Base-by-base conservation (phyloP, 2,797 vertebrate species). In the Oophaga sylvatica region DNA sequence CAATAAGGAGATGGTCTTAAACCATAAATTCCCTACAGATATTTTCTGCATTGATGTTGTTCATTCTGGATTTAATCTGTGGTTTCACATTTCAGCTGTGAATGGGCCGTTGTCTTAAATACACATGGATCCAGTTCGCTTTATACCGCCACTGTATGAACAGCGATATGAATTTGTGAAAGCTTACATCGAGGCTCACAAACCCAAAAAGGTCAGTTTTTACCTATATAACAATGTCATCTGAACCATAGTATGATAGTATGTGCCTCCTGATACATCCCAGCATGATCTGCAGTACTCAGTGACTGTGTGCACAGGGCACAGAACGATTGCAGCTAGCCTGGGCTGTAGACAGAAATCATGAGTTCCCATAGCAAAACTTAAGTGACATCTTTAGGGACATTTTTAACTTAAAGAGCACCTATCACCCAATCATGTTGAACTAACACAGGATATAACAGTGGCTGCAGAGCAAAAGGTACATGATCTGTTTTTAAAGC, bases 131-230 rank as follows among this genome's bases (percentile, higher is more conserved):
- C 35, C 88, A 0, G 76, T 92, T 89, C 91, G 88, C 13, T 99
- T 99, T 91, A 95, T 70, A 0, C 97, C 98, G n/a, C 92, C 97
- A 2, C 90, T 99, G n/a, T 95, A 96, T 89, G 91, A 89, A 57
- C 98, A 99, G 86, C 94, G 98, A 83, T 94, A 97, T 82, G 91
- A 97, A 48, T 98, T 98, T 59, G 92, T 99, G 71, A 91, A 96
- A 81, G 95, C 97, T 76, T 95, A 97, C 90, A 95, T 99, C 82
- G 90, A 88, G 87, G 93, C 87, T n/a, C 93, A 95, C 87, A 93
- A 94, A 90, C 95, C 97, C 1, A 94, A 93, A 91, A 98, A 97
- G 96, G 98, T 98, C 92, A 85, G 90, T 92, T 85, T 71, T 48
- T 84, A 53, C 4, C 10, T 22, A 29, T 22, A 12, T n/a, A 76